Conservation (phyloP, 1,140 invertebrate genomes). For the Melitaea cinxia region DNA sequence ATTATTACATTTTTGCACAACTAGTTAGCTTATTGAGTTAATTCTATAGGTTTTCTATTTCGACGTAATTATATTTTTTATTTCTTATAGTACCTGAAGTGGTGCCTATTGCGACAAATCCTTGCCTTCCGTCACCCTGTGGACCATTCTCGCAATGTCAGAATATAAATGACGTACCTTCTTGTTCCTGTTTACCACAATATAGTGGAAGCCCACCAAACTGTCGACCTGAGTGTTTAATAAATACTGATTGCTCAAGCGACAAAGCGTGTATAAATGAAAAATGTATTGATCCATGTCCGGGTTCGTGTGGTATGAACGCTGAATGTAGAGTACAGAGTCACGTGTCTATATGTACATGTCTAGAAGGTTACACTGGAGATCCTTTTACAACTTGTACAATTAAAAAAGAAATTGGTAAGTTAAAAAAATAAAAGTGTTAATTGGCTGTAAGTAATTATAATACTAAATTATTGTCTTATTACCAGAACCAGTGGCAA, state of each 20-base stretch:
- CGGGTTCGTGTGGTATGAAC: slow-evolving; percentile 88
- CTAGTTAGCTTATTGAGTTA: neutral
- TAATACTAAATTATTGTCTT: slow-evolving; percentile 21
- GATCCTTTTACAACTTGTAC: slow-evolving; percentile 86
- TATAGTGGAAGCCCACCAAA: slow-evolving; percentile 88
- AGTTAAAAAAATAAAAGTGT: slow-evolving; percentile 23
- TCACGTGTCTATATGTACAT: slow-evolving; percentile 88
- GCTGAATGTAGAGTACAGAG: slow-evolving; percentile 89
- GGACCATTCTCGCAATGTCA: slow-evolving; percentile 88
- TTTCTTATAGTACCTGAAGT: slow-evolving; percentile 62
- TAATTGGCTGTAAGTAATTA: neutral
- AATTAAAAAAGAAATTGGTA: slow-evolving; percentile 79
- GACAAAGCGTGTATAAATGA: slow-evolving; percentile 88
- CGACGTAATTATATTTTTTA: slow-evolving; percentile 27
- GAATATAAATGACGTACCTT: slow-evolving; percentile 84
- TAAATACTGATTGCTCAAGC: slow-evolving; percentile 88
- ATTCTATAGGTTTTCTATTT: slow-evolving; percentile 33
- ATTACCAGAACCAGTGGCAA: slow-evolving; percentile 60
- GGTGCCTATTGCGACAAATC: slow-evolving; percentile 66
- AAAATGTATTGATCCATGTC: slow-evolving; percentile 89
- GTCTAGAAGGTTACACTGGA: slow-evolving; percentile 85
- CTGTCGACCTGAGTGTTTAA: slow-evolving; percentile 88
- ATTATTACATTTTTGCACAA: slow-evolving; percentile 21
- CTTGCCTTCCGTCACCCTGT: slow-evolving; percentile 88
- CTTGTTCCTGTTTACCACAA: slow-evolving; percentile 86